Base-by-base conservation (phyloP, 1,140 invertebrate species). In the Anastrepha ludens region DNA sequence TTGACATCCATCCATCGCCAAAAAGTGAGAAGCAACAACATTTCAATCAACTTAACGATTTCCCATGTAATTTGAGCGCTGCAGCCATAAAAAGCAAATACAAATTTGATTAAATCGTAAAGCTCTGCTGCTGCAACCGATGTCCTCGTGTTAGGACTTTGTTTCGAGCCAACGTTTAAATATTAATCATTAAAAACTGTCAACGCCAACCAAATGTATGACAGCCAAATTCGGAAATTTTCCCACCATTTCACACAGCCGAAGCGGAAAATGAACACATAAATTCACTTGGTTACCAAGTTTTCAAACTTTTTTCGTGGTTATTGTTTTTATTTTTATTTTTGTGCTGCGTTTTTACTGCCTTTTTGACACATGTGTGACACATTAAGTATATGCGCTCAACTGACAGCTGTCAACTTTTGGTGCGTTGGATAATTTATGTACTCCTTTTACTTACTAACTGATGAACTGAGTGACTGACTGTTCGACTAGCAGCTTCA, bases 391-490 rank as follows among this genome's bases (percentile, higher is more conserved):
- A 47, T 55, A 81, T 81, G 74, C 74, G 74, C 74, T 81, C 44
- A 81, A 81, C 74, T 81, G 74, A 81, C 74, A 81, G 74, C 74
- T 81, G 74, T 81, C 74, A 81, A 55, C 55, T 81, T 81, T 81
- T 81, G 44, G 44, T 81, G 50, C 74, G 50, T 50, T 81, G 47
- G 15, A 55, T 81, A 81, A 81, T 81, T 81, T 81, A 81, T 81
- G 47, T 81, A 81, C 74, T 81, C n/a, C 74, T 55, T 55, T 81
- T 81, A 41, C 74, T 13, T 15, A 55, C 17, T 29, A 8, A 70
- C 67, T 41, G 29, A 29, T 39, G 5, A 44, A 62, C 4, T n/a
- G 44, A 8, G 8, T 81, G 70, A 55, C 17, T 20, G 47, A 78
- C n/a, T 50, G 70, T 62, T 13, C 7, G 70, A 47, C 44, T 81